A percentile compares a stretch with the other conserved stretches of the same genome.
These are phyloP conservation scores for Mormyrops attenuatus DNA, from an alignment of 2,797 vertebrate genomes.

Conservation along the genomic window DNA sequence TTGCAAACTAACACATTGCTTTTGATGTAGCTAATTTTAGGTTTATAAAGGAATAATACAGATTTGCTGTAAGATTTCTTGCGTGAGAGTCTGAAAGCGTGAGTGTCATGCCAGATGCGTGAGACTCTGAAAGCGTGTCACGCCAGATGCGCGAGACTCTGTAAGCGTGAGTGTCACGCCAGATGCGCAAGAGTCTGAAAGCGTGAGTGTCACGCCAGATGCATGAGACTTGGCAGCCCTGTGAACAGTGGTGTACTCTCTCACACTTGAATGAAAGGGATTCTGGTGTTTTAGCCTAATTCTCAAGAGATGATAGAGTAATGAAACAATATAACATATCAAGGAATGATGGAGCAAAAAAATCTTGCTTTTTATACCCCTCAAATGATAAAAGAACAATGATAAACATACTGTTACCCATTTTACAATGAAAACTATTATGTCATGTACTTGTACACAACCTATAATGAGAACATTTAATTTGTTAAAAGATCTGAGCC, in stretches of 20 bases:
- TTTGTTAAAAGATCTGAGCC: neutral
- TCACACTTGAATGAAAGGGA: neutral
- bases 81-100: neutral
- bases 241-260: neutral
- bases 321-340: no score
- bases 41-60: neutral
- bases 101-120: neutral
- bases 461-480: neutral
- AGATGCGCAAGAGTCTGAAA: neutral
- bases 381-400: neutral
- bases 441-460: neutral
- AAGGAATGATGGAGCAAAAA: neutral
- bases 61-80: neutral
- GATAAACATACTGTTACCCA: neutral
- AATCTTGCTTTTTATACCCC: neutral
- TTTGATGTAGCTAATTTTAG: neutral
- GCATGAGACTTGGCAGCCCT: neutral
- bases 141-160: neutral
- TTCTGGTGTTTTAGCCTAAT: neutral
- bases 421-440: neutral
- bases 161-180: no score
- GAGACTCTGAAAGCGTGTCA: neutral
- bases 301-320: neutral
- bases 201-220: no score
- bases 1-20: neutral